phyloP scores from a whole-genome alignment of 2,113 vertebrate genomes.

The Bothrops jararaca region DNA sequence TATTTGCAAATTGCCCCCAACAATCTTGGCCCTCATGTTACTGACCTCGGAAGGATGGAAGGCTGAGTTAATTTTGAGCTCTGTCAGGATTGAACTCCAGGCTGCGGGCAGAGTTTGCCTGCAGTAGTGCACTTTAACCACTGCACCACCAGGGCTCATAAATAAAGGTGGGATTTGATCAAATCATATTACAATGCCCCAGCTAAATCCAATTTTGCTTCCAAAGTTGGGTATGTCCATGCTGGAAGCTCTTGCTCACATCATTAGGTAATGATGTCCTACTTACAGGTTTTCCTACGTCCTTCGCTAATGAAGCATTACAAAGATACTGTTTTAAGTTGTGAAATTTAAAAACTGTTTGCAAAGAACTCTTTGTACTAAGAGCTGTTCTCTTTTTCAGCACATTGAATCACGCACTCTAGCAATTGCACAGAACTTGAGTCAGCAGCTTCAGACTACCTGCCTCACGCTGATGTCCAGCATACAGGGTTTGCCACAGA shows the following conservation, averaged over 20 bases:
- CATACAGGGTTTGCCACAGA: constrained; percentile 82
- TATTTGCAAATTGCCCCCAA: not conserved
- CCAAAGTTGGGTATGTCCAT: not conserved
- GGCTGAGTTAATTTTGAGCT: not conserved
- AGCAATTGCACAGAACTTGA: constrained; percentile 75
- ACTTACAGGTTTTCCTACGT: not conserved
- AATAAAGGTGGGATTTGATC: not conserved
- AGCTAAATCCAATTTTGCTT: not conserved
- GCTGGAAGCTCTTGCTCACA: not conserved
- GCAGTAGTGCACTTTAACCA: not conserved
- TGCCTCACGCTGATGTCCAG: constrained; percentile 76
- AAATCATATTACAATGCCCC: not conserved
- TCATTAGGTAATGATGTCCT: too few species aligned
- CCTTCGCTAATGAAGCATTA: not conserved
- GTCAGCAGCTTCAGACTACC: constrained; percentile 79
- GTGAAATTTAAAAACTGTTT: not conserved
- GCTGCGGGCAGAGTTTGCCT: not conserved
- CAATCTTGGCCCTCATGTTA: not conserved
- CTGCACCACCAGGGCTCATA: not conserved
- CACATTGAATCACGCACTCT: constrained; percentile 85
- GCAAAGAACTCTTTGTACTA: not conserved
- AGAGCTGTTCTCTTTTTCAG: constrained; percentile 57
- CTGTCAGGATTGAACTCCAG: not conserved
- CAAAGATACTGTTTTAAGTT: not conserved
- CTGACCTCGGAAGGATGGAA: not conserved